Evolutionary conservation across 1,140 invertebrate species (phyloP).

Genomic region (Zeugodacus cucurbitae): DNA sequence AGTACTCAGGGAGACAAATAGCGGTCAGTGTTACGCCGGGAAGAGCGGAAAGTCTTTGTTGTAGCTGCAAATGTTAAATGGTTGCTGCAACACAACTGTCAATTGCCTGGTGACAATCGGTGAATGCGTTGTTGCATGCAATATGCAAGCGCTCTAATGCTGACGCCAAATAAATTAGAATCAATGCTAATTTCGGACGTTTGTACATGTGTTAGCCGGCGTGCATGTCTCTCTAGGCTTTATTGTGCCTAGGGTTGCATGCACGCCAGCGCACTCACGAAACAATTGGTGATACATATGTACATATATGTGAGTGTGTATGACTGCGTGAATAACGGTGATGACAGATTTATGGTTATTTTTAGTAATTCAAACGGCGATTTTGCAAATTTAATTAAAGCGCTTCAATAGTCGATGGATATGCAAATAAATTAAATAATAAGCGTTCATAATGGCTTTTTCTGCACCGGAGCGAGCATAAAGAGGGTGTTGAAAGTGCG

Average conservation of each 20-base stretch:
- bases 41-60: background rate
- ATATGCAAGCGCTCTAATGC: no score
- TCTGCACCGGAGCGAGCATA: no score
- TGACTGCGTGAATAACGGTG: background rate
- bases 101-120: background rate
- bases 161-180: slow-evolving; percentile 30
- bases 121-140: background rate
- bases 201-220: background rate
- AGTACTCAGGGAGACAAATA: background rate
- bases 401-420: background rate
- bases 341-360: background rate
- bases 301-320: background rate
- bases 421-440: background rate
- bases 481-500: background rate
- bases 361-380: background rate
- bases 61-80: background rate
- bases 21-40: no score
- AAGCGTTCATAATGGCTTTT: background rate
- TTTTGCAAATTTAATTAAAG: slow-evolving; percentile 8
- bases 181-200: background rate
- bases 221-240: background rate
- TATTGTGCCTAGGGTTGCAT: background rate
- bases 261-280: background rate
- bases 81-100: background rate
- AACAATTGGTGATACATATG: no score